These are phyloP conservation scores for Coccyzus lansbergi DNA, from an alignment of 2,797 vertebrate genomes.

Conservation along the genomic window DNA sequence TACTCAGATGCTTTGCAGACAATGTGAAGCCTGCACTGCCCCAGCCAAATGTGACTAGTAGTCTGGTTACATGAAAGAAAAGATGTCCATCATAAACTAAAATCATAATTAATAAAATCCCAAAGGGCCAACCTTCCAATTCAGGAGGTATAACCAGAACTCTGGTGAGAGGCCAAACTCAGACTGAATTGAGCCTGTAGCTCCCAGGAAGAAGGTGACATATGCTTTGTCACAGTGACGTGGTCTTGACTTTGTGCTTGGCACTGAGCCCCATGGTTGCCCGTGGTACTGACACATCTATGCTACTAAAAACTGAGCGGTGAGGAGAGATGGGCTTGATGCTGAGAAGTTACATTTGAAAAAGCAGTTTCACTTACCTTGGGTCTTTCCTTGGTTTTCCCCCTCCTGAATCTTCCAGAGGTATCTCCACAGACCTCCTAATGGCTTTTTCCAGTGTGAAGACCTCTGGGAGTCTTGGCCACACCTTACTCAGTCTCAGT, in stretches of 20 bases:
- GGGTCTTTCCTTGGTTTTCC: background rate
- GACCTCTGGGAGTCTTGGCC: background rate
- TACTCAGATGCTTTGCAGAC: background rate
- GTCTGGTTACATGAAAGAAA: background rate
- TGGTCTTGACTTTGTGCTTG: background rate
- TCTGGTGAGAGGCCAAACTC: background rate
- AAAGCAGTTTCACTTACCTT: background rate
- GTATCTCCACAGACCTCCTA: background rate
- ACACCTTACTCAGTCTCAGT: background rate
- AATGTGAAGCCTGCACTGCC: background rate
- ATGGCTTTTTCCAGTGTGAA: background rate
- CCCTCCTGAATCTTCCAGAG: background rate
- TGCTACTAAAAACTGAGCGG: background rate
- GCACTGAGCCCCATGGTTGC: background rate
- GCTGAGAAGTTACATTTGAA: background rate
- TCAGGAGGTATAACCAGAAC: background rate
- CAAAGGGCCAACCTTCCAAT: background rate
- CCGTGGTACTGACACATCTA: background rate
- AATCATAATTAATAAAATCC: background rate
- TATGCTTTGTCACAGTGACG: rapidly evolving
- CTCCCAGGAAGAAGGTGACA: rapidly evolving
- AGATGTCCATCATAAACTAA: background rate
- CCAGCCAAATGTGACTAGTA: background rate
- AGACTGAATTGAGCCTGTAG: background rate
- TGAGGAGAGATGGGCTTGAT: background rate